Conservation (phyloP, 2,888 invertebrate genomes). For the Mechanitis messenoides region DNA sequence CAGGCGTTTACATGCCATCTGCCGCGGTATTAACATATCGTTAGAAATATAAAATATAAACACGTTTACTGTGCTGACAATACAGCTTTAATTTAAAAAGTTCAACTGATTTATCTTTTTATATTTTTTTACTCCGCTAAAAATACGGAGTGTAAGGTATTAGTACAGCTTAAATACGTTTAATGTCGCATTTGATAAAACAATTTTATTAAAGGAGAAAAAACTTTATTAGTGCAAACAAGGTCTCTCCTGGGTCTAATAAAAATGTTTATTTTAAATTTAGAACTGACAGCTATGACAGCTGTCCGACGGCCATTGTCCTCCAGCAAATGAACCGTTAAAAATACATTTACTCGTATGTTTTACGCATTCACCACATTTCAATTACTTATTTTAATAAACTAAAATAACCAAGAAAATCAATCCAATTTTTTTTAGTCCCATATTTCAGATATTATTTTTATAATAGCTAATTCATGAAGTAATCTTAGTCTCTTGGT, state of each 20-base stretch:
- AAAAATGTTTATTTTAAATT: conserved; percentile 70
- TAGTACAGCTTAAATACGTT: not conserved
- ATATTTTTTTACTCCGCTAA: no score
- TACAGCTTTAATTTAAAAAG: no score
- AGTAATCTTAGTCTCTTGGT: not conserved
- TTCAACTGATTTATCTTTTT: no score
- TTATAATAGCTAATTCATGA: no score
- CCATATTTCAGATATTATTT: no score
- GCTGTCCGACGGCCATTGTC: conserved; percentile 65
- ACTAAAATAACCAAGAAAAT: no score
- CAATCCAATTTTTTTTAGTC: no score
- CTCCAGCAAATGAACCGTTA: conserved; percentile 64
- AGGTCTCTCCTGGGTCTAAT: conserved; percentile 48
- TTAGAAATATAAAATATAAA: conserved; percentile 13
- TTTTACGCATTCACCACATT: conserved; percentile 50
- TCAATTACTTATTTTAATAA: conserved; percentile 22
- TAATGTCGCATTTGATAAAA: not conserved
- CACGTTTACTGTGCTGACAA: not conserved
- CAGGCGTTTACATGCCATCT: conserved; percentile 34
- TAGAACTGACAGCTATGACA: conserved; percentile 67
- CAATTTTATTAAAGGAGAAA: conserved; percentile 1
- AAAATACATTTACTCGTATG: conserved; percentile 56
- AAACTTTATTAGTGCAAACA: conserved; percentile 15
- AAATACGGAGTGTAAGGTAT: not conserved
- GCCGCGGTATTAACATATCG: conserved; percentile 32